Base-by-base conservation (phyloP, 1,140 invertebrate species). In the Trigoniulus corallinus region DNA sequence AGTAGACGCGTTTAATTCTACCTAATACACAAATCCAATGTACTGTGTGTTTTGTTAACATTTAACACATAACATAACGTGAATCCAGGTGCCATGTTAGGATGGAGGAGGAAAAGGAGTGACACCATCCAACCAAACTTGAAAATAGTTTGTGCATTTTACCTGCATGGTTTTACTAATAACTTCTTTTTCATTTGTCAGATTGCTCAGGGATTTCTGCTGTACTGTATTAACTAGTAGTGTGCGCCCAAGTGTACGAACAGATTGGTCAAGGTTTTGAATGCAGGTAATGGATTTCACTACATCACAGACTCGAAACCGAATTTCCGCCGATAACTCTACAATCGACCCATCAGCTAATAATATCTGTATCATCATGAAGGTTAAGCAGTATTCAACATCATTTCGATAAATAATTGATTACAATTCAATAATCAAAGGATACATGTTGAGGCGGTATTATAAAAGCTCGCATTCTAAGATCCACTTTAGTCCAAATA, bases 1-100 rank as follows among this genome's bases (percentile, higher is more conserved):
- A 13, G 34, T 44, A 48, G 51, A 45, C 10, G 24, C 23, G 47
- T 54, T 54, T 10, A 54, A 21, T 29, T 54, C 50, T n/a, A n/a
- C n/a, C n/a, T n/a, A n/a, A n/a, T n/a, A n/a, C n/a, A n/a, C n/a
- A n/a, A n/a, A n/a, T n/a, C n/a, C n/a, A n/a, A n/a, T n/a, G n/a
- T n/a, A n/a, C n/a, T n/a, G n/a, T n/a, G n/a, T n/a, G n/a, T n/a
- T n/a, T n/a, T n/a, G n/a, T n/a, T n/a, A n/a, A n/a, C n/a, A n/a
- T n/a, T n/a, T n/a, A n/a, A n/a, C n/a, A n/a, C n/a, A n/a, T n/a
- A n/a, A n/a, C n/a, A n/a, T n/a, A n/a, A n/a, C n/a, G n/a, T n/a
- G n/a, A n/a, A n/a, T n/a, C n/a, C n/a, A n/a, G n/a, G n/a, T n/a
- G n/a, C n/a, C n/a, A n/a, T n/a, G n/a, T n/a, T n/a, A n/a, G n/a